Percentiles rank a stretch among this genome's conserved stretches.
phyloP scores from a whole-genome alignment of 2,888 invertebrate species.

The Dichetophora obliterata region DNA sequence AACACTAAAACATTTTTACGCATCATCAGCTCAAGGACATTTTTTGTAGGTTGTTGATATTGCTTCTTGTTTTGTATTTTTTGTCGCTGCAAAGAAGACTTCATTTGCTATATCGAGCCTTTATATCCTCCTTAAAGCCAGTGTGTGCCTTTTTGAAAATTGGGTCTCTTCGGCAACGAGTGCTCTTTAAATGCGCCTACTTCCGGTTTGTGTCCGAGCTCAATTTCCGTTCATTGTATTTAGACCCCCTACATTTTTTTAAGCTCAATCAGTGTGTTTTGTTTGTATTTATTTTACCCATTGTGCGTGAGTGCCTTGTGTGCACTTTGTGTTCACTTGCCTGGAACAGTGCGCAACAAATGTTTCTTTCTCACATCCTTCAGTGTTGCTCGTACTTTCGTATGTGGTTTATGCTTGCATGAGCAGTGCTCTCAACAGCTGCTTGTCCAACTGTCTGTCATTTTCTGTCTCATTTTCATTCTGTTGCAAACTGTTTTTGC shows the following conservation, averaged over 20 bases:
- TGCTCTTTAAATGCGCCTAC: slow-evolving; percentile 16
- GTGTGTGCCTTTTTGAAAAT: background rate
- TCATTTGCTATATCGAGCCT: background rate
- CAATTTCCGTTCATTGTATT: background rate
- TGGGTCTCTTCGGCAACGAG: background rate
- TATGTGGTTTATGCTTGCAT: slow-evolving; percentile 7
- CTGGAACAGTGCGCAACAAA: slow-evolving; percentile 27
- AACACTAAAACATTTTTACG: slow-evolving; percentile 49
- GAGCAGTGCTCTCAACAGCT: background rate
- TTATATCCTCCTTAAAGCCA: too few species aligned
- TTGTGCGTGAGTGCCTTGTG: background rate
- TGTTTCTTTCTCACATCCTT: background rate
- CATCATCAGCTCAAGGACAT: slow-evolving; percentile 45
- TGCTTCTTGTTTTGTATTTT: background rate
- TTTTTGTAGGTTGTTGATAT: slow-evolving; percentile 6
- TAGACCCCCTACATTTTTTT: background rate
- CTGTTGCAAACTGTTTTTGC: background rate
- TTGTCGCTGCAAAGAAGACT: background rate
- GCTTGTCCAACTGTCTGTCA: background rate
- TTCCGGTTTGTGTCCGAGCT: slow-evolving; percentile 5
- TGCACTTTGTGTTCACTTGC: background rate
- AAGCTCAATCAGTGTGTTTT: background rate
- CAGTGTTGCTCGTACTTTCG: background rate
- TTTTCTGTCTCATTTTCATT: background rate
- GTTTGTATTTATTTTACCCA: background rate